Conservation (phyloP, 2,797 vertebrate genomes). For the Micrastur ruficollis region DNA sequence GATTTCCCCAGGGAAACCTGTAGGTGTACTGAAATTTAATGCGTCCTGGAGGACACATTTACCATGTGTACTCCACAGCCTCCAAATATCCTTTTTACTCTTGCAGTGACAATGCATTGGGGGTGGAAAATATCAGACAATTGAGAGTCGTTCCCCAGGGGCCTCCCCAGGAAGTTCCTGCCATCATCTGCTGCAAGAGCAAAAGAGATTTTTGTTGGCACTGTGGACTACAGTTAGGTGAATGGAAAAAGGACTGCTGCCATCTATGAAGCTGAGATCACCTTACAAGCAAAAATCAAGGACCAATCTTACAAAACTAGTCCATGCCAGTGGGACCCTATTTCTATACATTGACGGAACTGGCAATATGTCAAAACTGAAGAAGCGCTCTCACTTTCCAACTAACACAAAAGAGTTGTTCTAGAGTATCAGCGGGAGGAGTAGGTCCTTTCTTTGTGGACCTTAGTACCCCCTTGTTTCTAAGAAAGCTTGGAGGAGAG, state of each 20-base stretch:
- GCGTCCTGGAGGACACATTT: not conserved
- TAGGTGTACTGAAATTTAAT: not conserved
- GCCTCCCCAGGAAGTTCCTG: not conserved
- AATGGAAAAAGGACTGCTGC: not conserved
- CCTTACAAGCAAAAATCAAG: not conserved
- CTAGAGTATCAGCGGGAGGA: not conserved
- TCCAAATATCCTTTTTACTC: not conserved
- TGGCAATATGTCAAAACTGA: not conserved
- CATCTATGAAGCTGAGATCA: not conserved
- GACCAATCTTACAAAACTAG: not conserved
- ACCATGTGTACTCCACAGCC: no score
- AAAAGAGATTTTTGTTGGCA: not conserved
- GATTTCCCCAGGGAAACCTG: not conserved
- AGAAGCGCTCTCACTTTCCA: not conserved
- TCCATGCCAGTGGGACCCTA: not conserved
- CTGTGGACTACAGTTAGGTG: not conserved
- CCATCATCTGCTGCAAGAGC: not conserved
- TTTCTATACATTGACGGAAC: not conserved
- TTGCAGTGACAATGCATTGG: not conserved
- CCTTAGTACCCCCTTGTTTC: not conserved
- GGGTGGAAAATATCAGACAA: not conserved
- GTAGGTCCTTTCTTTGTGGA: not conserved
- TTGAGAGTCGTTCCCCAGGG: not conserved
- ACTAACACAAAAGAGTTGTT: not conserved
- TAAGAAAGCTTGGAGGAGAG: not conserved